These are phyloP conservation scores for Axis porcinus DNA, from an alignment of 2,113 vertebrate species.

Conservation along the genomic window DNA sequence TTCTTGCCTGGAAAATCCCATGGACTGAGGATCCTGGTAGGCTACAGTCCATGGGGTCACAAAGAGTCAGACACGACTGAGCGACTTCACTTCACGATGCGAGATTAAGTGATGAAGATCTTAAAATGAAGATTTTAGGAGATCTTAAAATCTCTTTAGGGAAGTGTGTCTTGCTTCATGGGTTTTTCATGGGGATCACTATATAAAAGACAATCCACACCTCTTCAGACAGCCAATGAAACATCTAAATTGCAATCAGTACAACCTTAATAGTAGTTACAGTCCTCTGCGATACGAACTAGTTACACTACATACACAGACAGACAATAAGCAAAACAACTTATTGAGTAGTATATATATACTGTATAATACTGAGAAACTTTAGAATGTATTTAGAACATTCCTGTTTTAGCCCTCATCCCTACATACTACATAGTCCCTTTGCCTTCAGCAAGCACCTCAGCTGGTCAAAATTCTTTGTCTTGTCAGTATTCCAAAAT, in stretches of 20 bases:
- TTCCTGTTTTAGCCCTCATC: not conserved
- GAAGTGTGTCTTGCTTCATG: too few relatives aligned
- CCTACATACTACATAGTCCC: fast-evolving
- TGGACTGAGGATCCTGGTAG: too few relatives aligned
- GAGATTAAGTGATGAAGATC: not conserved
- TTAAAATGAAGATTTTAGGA: not conserved
- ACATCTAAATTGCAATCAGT: too few relatives aligned
- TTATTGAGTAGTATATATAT: constrained; percentile 24
- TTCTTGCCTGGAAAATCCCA: too few relatives aligned
- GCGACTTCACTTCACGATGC: not conserved
- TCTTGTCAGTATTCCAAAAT: not conserved
- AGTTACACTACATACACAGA: constrained; percentile 99
- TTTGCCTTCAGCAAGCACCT: not conserved
- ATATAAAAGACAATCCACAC: too few relatives aligned
- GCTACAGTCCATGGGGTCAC: too few relatives aligned
- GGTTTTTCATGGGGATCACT: too few relatives aligned
- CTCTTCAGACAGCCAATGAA: too few relatives aligned
- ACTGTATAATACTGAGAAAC: not conserved
- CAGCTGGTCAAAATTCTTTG: not conserved
- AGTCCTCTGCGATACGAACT: constrained; percentile 93
- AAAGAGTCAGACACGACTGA: too few relatives aligned
- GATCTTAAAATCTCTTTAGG: not conserved
- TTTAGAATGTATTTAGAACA: not conserved
- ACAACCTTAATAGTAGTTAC: constrained; percentile 91
- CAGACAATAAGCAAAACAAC: constrained; percentile 92